A percentile compares a stretch with the other conserved stretches of the same genome.
phyloP scores from a whole-genome alignment of 2,888 invertebrate genomes.

The Pammene aurita region DNA sequence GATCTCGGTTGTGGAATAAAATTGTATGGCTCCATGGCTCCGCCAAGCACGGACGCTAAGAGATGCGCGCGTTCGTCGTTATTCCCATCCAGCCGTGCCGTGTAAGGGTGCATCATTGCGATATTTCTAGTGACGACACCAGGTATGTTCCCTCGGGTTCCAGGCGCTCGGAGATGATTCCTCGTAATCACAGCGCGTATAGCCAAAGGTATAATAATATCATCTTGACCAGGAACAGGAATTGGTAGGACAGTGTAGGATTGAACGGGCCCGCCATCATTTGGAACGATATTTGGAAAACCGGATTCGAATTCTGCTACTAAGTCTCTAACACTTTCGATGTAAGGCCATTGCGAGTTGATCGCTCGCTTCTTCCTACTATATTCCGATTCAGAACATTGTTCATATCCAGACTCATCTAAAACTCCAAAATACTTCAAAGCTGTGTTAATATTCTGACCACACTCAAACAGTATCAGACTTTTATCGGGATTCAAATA shows the following conservation, averaged over 20 bases:
- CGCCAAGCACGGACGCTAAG: slow-evolving; percentile 26
- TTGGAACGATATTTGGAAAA: slow-evolving; percentile 18
- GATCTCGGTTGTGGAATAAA: slow-evolving; percentile 35
- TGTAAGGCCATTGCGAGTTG: slow-evolving; percentile 36
- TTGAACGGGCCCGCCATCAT: slow-evolving; percentile 25
- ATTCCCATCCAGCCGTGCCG: slow-evolving; percentile 16
- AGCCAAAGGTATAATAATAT: slow-evolving; percentile 30
- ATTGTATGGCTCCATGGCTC: slow-evolving; percentile 31
- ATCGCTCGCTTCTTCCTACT: slow-evolving; percentile 25
- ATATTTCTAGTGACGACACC: slow-evolving; percentile 18
- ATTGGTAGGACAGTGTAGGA: slow-evolving; percentile 30
- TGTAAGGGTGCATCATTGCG: slow-evolving; percentile 16
- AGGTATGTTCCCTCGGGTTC: slow-evolving; percentile 18
- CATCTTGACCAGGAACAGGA: slow-evolving; percentile 14
- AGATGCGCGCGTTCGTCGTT: slow-evolving; percentile 30
- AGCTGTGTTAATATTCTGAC: slow-evolving; percentile 25
- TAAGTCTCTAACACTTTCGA: slow-evolving; percentile 29
- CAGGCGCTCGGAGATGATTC: slow-evolving; percentile 18
- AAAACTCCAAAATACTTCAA: slow-evolving; percentile 24
- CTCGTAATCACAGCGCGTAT: slow-evolving; percentile 35
- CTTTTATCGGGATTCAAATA: slow-evolving; percentile 35
- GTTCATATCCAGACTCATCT: slow-evolving; percentile 21
- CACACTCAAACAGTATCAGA: slow-evolving; percentile 22
- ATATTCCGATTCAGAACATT: slow-evolving; percentile 18
- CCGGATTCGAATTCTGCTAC: slow-evolving; percentile 36